These are phyloP conservation scores for Argyresthia goedartella DNA, from an alignment of 2,888 invertebrate species.

Conservation along the genomic window DNA sequence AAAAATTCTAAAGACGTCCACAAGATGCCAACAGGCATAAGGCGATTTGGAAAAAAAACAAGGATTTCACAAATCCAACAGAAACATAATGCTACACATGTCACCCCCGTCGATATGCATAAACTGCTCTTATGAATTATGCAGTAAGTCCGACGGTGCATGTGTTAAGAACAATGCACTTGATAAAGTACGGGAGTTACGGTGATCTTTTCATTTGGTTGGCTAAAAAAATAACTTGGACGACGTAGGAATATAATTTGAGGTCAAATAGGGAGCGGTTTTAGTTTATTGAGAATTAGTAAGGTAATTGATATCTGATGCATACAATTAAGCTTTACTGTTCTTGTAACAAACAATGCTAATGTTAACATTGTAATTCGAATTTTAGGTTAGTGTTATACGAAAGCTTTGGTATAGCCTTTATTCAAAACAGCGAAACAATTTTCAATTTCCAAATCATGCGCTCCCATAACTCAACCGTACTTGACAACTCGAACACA, in stretches of 20 bases:
- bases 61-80: not conserved
- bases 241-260: no score
- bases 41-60: not conserved
- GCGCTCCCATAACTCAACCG: not conserved
- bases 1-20: not conserved
- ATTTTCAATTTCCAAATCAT: slow-evolving; percentile 4
- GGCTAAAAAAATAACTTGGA: no score
- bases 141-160: slow-evolving; percentile 33
- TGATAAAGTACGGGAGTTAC: not conserved
- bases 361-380: no score
- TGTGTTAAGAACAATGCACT: not conserved
- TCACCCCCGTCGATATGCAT: slow-evolving; percentile 57
- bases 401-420: no score
- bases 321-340: no score
- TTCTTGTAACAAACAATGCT: no score
- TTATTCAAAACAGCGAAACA: not conserved
- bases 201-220: no score
- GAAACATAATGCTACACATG: slow-evolving; percentile 45
- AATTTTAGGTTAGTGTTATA: no score
- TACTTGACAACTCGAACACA: not conserved
- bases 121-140: slow-evolving; percentile 61
- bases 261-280: no score
- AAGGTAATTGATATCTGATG: no score
- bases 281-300: no score
- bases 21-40: not conserved